Evolutionary conservation across 2,797 vertebrate genomes (phyloP), one percentile per base, ranked within the genome.

Genomic region (Taenioides sp.): DNA sequence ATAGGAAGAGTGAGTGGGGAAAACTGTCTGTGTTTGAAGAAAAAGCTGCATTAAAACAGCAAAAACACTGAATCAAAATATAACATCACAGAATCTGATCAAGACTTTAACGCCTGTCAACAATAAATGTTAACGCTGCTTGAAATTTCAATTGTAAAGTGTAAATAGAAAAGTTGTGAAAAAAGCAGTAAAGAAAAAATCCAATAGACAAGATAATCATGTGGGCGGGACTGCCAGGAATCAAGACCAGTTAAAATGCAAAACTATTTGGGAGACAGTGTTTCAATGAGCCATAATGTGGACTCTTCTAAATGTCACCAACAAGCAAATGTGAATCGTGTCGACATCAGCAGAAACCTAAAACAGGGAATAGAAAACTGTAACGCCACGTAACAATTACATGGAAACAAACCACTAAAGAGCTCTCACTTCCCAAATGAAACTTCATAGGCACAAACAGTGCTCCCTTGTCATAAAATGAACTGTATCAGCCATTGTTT

Each of bases 351-450:
- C 63, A 78, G 67, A 57, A 63, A 57, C 67, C 58, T 23, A 47
- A 3, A 63, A 66, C 61, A 62, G 20, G 37, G 59, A 63, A 57
- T 54, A 68, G 67, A 76, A 22, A 61, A 17, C 22, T 28, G 57
- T 49, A 34, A 40, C 67, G 49, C 62, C 60, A 73, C 59, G 74
- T 60, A 78, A 76, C 57, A 77, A 37, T 71, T 70, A 34, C 40
- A 25, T 47, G 54, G 34, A 59, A 23, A 59, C 55, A 68, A 69
- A 25, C 62, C 69, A 62, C 70, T 12, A 12, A 54, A 67, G 40
- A 27, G 2, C 7, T 58, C 9, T 27, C n/a, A 31, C 40, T 34
- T 23, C 10, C 14, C n/a, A 28, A 50, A 49, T 49, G 63, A 65
- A 65, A 65, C 63, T 65, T 50, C 63, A 65, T 49, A 49, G 43